Evolutionary conservation across 2,113 vertebrate species (phyloP).

Genomic region (Calidris pygmaea): DNA sequence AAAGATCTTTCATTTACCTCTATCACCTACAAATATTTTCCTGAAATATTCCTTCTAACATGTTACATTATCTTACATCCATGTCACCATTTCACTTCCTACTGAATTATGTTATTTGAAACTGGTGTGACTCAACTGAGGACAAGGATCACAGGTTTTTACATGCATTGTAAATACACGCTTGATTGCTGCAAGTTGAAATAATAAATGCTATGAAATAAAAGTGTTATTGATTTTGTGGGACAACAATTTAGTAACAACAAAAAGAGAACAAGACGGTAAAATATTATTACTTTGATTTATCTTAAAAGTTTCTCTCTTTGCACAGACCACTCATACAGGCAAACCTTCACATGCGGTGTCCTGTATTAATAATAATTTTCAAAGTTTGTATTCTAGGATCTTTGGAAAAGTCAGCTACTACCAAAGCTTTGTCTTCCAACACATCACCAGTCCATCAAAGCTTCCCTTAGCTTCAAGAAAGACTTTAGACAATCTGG

Average conservation of each 20-base stretch:
- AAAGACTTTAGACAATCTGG: not conserved
- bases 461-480: not conserved
- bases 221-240: not conserved
- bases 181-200: not conserved
- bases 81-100: not conserved
- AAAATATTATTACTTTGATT: not conserved
- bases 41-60: not conserved
- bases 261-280: not conserved
- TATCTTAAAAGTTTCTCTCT: not conserved
- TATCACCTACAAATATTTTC: not conserved
- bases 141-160: not conserved
- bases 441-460: accelerated
- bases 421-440: not conserved
- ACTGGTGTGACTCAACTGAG: not conserved
- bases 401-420: not conserved
- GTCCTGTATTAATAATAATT: not conserved
- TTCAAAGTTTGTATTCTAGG: not conserved
- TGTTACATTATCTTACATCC: not conserved
- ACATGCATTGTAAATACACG: not conserved
- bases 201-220: not conserved
- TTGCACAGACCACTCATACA: not conserved
- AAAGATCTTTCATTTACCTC: not conserved
- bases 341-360: not conserved
- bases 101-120: not conserved
- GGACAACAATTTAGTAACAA: not conserved